These are phyloP conservation scores for Gavialis gangeticus DNA, from an alignment of 2,113 vertebrate genomes.

Conservation along the genomic window DNA sequence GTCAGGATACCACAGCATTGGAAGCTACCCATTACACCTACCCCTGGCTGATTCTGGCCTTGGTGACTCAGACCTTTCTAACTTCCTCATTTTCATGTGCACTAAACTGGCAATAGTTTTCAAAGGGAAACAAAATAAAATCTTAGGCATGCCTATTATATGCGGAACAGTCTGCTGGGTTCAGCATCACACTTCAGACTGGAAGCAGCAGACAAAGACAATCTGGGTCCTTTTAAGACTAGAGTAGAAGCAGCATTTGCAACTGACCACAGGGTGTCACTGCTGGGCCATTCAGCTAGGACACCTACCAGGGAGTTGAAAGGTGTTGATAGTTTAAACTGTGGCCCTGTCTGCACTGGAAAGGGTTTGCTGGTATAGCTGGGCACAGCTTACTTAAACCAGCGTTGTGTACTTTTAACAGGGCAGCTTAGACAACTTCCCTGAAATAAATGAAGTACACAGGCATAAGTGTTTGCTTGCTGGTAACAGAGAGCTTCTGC, in stretches of 20 bases:
- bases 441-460: neutral
- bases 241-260: neutral
- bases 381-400: neutral
- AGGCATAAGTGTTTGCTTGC: neutral
- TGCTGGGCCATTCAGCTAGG: neutral
- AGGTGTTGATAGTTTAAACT: fast-evolving
- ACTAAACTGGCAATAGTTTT: neutral
- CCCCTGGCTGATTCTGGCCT: neutral
- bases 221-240: neutral
- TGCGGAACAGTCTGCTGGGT: neutral
- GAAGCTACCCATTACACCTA: neutral
- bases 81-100: neutral
- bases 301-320: fast-evolving
- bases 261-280: constrained; percentile 55
- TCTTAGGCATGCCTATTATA: neutral
- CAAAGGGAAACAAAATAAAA: neutral
- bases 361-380: neutral
- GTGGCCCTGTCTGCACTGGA: neutral
- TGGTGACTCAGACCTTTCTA: neutral
- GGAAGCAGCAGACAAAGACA: neutral
- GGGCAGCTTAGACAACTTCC: no score
- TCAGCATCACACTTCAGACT: neutral
- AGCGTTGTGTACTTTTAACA: no score
- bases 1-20: neutral
- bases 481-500: neutral